phyloP scores from a whole-genome alignment of 2,113 vertebrate genomes.

The Pagrus major region DNA sequence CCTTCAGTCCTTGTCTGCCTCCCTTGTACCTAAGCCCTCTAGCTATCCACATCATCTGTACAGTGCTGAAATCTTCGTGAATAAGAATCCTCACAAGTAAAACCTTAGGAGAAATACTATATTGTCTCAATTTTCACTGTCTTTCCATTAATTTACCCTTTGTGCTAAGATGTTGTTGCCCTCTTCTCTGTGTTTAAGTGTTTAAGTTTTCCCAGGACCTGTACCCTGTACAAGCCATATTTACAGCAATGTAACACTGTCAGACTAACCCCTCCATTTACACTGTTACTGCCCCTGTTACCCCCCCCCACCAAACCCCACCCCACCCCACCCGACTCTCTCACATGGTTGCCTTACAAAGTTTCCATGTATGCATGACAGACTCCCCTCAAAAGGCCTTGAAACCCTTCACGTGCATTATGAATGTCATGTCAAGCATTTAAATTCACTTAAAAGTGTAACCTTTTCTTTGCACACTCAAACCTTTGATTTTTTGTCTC shows the following conservation, averaged over 20 bases:
- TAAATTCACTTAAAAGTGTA: slow-evolving; percentile 34
- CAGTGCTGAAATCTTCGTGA: neutral
- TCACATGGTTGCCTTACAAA: slow-evolving; percentile 81
- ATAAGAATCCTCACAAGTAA: neutral
- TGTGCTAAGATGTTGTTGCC: neutral
- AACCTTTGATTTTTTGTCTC: neutral
- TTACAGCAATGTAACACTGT: slow-evolving; percentile 19
- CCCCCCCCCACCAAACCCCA: slow-evolving; percentile 1
- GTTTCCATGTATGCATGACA: slow-evolving; percentile 88
- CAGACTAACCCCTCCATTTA: slow-evolving; percentile 28
- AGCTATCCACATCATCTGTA: neutral
- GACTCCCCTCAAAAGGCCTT: slow-evolving; percentile 75
- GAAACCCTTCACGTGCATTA: slow-evolving; percentile 79
- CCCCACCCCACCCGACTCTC: slow-evolving; percentile 7
- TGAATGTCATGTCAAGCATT: slow-evolving; percentile 74
- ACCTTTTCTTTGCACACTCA: neutral
- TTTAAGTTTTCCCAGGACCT: slow-evolving; percentile 15
- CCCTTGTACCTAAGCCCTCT: slow-evolving; percentile 4
- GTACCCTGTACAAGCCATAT: slow-evolving; percentile 41
- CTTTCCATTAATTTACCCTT: neutral
- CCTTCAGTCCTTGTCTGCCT: neutral
- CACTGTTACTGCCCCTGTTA: slow-evolving; percentile 5
- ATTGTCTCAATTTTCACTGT: neutral
- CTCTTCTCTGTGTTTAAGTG: slow-evolving; percentile 8
- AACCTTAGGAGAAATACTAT: neutral